Evolutionary conservation across 2,797 vertebrate genomes (phyloP).

Genomic region (Sphenodon punctatus): DNA sequence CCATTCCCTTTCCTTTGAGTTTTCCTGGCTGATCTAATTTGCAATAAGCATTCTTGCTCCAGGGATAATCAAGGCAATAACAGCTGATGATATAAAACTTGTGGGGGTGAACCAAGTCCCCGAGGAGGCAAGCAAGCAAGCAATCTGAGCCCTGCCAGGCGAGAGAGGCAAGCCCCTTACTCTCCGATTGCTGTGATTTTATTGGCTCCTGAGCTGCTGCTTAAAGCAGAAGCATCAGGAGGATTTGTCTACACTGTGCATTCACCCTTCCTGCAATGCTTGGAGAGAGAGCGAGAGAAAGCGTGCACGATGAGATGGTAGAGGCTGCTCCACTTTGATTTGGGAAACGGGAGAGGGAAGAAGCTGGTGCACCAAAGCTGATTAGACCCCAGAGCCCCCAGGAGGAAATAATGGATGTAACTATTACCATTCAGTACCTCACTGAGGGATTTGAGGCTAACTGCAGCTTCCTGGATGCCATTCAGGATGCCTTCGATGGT

Average conservation of each 20-base stretch:
- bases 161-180: neutral
- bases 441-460: slow-evolving; percentile 89
- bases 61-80: neutral
- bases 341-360: neutral
- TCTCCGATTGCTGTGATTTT: neutral
- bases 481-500: slow-evolving; percentile 87
- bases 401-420: slow-evolving; percentile 65
- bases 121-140: neutral
- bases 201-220: neutral
- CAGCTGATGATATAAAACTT: neutral
- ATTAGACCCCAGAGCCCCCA: no score
- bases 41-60: neutral
- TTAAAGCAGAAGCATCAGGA: neutral
- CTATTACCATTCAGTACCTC: slow-evolving; percentile 70
- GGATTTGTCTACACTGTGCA: neutral
- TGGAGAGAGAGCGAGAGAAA: neutral
- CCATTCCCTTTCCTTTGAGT: no score
- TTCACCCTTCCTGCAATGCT: neutral
- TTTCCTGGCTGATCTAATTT: neutral
- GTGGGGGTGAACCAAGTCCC: neutral
- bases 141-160: no score
- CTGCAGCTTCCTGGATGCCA: slow-evolving; percentile 87
- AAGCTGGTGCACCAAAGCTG: no score
- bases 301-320: neutral
- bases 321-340: neutral